Evolutionary conservation across 2,797 vertebrate species (phyloP), one percentile per base, ranked within the genome.

Genomic region (Halcyon leucocephala): DNA sequence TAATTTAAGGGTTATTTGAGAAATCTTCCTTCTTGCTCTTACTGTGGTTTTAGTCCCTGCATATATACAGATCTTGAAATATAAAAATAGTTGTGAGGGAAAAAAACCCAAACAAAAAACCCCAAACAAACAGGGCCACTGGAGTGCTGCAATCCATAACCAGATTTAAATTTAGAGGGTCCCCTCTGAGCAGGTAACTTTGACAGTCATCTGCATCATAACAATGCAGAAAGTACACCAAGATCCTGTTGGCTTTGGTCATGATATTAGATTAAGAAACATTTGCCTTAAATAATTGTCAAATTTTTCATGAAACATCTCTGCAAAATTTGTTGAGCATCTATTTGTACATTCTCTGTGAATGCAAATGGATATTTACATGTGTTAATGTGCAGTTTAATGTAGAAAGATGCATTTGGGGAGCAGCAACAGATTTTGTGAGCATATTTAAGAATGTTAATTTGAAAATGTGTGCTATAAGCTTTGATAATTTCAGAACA

Each of bases 401-500:
- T 64, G 73, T 28, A 84, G 62, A 92, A 84, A 92, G 35, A 93
- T 44, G 60, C 93, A 92, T 93, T 95, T 57, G 60, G 87, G 90
- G 90, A 96, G 82, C 48, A 84, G 81, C 73, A 94, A 79, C 80
- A 86, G 91, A 93, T 95, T 97, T 91, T 92, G 80, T 94, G 85
- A 90, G 64, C 77, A 92, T 95, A 92, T 94, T 95, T 97, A 95
- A 93, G 82, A 79, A 96, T 57, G 73, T 66, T 97, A 94, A 96
- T 96, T 93, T 95, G 83, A 95, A 96, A 96, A 94, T 82, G 85
- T 90, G 83, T 93, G 81, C 74, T 73, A 71, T 89, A 95, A 97
- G 94, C 70, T 93, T 95, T 61, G 82, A 67, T 89, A 80, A 91
- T 86, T 96, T 95, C 52, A 19, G 81, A 97, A 91, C 12, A 94